phyloP scores from a whole-genome alignment of 2,888 invertebrate genomes.

The Xestoiulus laeticollis region DNA sequence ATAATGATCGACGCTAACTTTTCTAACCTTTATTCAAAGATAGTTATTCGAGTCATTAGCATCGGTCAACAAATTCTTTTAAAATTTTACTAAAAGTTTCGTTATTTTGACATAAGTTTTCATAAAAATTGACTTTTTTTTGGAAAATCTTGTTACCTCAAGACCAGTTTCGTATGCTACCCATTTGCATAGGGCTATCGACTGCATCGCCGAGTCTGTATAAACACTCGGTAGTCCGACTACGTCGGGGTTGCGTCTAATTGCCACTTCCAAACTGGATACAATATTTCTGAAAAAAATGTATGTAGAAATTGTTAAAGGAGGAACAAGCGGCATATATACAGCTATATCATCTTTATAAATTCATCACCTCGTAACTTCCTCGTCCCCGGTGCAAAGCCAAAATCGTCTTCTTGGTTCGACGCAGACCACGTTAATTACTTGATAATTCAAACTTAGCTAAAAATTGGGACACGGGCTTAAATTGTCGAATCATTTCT shows the following conservation, averaged over 20 bases:
- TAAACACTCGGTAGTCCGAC: constrained; percentile 61
- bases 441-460: constrained; percentile 63
- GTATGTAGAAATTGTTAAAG: neutral
- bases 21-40: constrained; percentile 55
- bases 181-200: constrained; percentile 62
- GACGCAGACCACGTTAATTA: constrained; percentile 62
- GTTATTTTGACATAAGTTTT: too few species aligned
- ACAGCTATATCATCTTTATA: neutral
- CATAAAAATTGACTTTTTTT: too few species aligned
- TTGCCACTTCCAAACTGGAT: constrained; percentile 58
- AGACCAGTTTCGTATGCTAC: constrained; percentile 60
- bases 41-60: neutral
- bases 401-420: constrained; percentile 62
- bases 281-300: constrained; percentile 57
- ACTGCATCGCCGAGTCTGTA: constrained; percentile 62
- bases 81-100: neutral
- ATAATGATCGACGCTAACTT: constrained; percentile 59
- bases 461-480: constrained; percentile 57
- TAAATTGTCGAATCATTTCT: neutral
- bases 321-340: neutral
- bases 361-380: constrained; percentile 61
- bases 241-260: constrained; percentile 58
- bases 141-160: constrained; percentile 57
- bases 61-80: neutral
- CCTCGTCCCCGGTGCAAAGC: constrained; percentile 63